These are phyloP conservation scores for Neoniphon sammara DNA, from an alignment of 2,797 vertebrate genomes.

Conservation along the genomic window DNA sequence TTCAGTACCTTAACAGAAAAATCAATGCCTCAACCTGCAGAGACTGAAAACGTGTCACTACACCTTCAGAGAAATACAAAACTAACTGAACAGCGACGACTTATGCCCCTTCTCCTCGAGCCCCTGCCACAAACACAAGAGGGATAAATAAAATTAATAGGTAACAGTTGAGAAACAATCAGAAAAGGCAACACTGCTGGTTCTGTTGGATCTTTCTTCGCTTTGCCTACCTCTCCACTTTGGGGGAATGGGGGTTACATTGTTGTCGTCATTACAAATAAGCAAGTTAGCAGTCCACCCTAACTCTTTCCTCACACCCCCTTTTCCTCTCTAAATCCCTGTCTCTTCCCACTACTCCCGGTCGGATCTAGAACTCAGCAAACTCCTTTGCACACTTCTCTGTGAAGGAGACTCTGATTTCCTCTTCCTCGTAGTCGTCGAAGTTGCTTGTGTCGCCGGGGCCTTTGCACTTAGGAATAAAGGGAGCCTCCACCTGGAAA, in stretches of 20 bases:
- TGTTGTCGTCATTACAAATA: slow-evolving; percentile 79
- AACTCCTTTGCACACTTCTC: slow-evolving; percentile 97
- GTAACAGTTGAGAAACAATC: slow-evolving; percentile 83
- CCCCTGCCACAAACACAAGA: slow-evolving; percentile 75
- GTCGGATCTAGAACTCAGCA: slow-evolving; percentile 89
- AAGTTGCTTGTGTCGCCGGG: slow-evolving; percentile 97
- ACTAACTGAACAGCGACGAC: slow-evolving; percentile 66
- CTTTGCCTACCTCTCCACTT: slow-evolving; percentile 69
- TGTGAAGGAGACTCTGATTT: slow-evolving; percentile 92
- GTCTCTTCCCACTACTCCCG: slow-evolving; percentile 68
- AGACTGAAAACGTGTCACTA: slow-evolving; percentile 73
- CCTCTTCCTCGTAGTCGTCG: slow-evolving; percentile 95
- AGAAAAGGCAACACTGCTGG: slow-evolving; percentile 88
- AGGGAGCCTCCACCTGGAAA: slow-evolving; percentile 91
- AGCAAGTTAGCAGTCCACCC: slow-evolving; percentile 82
- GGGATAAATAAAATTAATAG: slow-evolving; percentile 80
- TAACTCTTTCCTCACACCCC: slow-evolving; percentile 68
- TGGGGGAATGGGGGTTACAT: slow-evolving; percentile 65
- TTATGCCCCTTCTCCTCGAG: slow-evolving; percentile 64
- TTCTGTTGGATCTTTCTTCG: slow-evolving; percentile 80
- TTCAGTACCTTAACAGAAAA: slow-evolving; percentile 79
- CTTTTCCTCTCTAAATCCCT: slow-evolving; percentile 69
- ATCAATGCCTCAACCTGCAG: slow-evolving; percentile 74
- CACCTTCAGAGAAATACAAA: slow-evolving; percentile 73
- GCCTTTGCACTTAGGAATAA: slow-evolving; percentile 97